Conservation (phyloP, 1,140 invertebrate genomes). For the Apocrypta bakeri region DNA sequence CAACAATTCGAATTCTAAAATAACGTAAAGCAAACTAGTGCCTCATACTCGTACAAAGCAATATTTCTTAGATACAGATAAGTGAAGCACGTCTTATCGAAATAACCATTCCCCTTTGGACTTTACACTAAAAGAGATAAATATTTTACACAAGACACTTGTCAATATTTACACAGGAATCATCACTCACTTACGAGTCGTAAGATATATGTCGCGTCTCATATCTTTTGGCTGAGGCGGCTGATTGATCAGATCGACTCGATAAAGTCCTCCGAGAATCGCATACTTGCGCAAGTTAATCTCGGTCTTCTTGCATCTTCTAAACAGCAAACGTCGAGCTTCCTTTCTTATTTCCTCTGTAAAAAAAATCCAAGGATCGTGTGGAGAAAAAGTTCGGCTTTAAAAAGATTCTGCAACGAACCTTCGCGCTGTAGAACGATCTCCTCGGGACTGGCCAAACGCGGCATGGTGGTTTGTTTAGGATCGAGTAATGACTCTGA, state of each 20-base stretch:
- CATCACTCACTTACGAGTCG: constrained; percentile 67
- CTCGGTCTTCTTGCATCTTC: constrained; percentile 72
- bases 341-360: constrained; percentile 65
- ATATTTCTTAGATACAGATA: too few species aligned
- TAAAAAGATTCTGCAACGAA: background rate
- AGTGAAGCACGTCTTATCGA: too few species aligned
- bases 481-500: constrained; percentile 55
- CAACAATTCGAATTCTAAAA: too few species aligned
- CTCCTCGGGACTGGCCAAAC: constrained; percentile 23
- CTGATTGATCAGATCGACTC: constrained; percentile 79
- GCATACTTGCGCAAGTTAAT: constrained; percentile 81
- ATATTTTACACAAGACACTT: background rate
- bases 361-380: too few species aligned
- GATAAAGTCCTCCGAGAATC: constrained; percentile 80
- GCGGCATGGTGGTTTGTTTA: background rate
- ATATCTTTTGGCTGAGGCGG: constrained; percentile 79
- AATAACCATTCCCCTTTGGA: too few species aligned
- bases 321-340: constrained; percentile 63
- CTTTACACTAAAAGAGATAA: background rate
- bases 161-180: background rate
- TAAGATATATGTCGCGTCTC: constrained; percentile 68
- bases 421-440: constrained; percentile 26
- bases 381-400: too few species aligned
- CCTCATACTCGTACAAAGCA: too few species aligned
- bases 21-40: too few species aligned